Conservation (phyloP, 2,888 invertebrate species). For the Eueremaeus valkanovi region DNA sequence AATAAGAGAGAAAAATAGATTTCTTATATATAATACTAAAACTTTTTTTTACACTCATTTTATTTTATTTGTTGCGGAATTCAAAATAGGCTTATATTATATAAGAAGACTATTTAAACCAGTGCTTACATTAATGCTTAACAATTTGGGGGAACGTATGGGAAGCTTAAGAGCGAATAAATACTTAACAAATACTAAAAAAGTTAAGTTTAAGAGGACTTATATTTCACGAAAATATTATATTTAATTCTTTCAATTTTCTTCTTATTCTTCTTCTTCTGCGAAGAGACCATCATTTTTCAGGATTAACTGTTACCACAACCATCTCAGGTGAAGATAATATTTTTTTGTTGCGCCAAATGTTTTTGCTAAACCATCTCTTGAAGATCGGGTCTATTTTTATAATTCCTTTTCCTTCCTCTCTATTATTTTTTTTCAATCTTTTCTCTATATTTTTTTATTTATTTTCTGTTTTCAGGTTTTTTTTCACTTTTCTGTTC, state of each 20-base stretch:
- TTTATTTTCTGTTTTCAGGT: neutral
- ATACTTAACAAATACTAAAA: conserved; percentile 4
- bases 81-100: neutral
- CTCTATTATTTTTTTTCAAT: neutral
- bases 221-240: neutral
- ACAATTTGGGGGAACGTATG: neutral
- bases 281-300: conserved; percentile 12
- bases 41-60: neutral
- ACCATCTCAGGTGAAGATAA: neutral
- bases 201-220: neutral
- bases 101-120: neutral
- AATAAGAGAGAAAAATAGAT: neutral
- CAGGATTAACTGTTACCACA: conserved; percentile 2
- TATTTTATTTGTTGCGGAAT: conserved; percentile 6
- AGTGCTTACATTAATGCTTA: conserved; percentile 8
- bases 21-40: neutral
- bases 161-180: neutral
- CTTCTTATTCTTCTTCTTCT: neutral
- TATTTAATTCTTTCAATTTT: neutral
- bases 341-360: neutral
- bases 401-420: conserved; percentile 14
- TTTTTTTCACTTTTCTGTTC: neutral
- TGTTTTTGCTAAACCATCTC: neutral
- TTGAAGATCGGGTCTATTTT: too few species aligned
- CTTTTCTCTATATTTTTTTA: too few species aligned